These are phyloP conservation scores for Oncorhynchus clarkii DNA, from an alignment of 2,113 vertebrate species.

Conservation along the genomic window DNA sequence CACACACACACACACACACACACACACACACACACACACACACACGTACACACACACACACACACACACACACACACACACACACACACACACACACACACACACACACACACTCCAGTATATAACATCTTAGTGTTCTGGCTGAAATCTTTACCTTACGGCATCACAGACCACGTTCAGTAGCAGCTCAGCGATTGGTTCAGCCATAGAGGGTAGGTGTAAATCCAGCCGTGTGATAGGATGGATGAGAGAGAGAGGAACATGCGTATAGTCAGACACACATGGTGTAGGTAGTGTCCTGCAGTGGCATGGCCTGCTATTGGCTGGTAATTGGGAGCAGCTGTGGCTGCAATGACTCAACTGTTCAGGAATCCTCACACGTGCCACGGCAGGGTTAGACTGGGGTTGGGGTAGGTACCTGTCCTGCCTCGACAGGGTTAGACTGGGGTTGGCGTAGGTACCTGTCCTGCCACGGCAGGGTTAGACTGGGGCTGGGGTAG, in stretches of 20 bases:
- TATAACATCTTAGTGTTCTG: too few relatives aligned
- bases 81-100: too few relatives aligned
- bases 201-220: conserved; percentile 5
- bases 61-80: too few relatives aligned
- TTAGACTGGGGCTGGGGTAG: background rate
- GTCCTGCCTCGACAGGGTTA: background rate
- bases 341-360: conserved; percentile 55
- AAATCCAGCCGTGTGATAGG: conserved; percentile 39
- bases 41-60: too few relatives aligned
- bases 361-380: conserved; percentile 47
- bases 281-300: background rate
- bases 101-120: too few relatives aligned
- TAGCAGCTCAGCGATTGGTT: conserved; percentile 31
- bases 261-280: background rate
- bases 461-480: too few relatives aligned
- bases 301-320: background rate
- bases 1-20: too few relatives aligned
- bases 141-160: too few relatives aligned
- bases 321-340: conserved; percentile 49
- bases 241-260: background rate
- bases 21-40: too few relatives aligned
- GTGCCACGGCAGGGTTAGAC: conserved; percentile 32
- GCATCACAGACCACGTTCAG: conserved; percentile 16
- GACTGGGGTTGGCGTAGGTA: background rate
- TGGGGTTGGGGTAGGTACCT: background rate